Evolutionary conservation across 2,113 vertebrate species (phyloP), one percentile per base, ranked within the genome.

Genomic region (Tricholaema leucomelas): DNA sequence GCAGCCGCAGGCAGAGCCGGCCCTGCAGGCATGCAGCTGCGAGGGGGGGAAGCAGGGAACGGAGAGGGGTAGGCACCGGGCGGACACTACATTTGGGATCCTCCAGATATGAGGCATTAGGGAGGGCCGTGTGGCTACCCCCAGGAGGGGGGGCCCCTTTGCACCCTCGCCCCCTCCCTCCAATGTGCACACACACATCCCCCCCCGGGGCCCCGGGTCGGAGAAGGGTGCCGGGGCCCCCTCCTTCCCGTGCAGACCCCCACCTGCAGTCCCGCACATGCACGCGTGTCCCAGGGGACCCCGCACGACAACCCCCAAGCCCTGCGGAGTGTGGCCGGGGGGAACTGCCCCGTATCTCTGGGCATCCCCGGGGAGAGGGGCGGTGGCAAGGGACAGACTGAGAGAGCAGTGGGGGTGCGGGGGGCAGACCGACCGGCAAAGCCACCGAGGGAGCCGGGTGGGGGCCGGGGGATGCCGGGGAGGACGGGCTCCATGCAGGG

Each of bases 401-500:
- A 94, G 94, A 89, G 95, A 96, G 92, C 80, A 48, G 82, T 23
- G 11, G 48, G 48, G 48, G 21, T 48, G 48, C 21, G 81, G 85
- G 77, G 77, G 90, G 85, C 95, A 94, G 94, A 85, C 86, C 81
- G 91, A 94, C 82, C 84, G 91, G 76, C 87, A 81, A 95, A 96
- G 93, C 92, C 91, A 93, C 94, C 89, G 35, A 74, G 72, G 92
- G 94, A 93, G 95, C 82, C 76, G 64, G 64, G 33, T 75, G 55
- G 92, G 94, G 94, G 95, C 80, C 56, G 4, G 16, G 85, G 85
- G 92, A 88, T 60, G 42, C 23, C 35, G 5, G 55, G 74, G 33
- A 17, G 46, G 82, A 63, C 93, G 84, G 89, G 93, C 92, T 97
- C 97, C 97, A 97, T 97, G 97, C 97, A 97, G 96, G 96, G 91